These are phyloP conservation scores for Artibeus lituratus DNA, from an alignment of 2,797 vertebrate species.

Conservation along the genomic window DNA sequence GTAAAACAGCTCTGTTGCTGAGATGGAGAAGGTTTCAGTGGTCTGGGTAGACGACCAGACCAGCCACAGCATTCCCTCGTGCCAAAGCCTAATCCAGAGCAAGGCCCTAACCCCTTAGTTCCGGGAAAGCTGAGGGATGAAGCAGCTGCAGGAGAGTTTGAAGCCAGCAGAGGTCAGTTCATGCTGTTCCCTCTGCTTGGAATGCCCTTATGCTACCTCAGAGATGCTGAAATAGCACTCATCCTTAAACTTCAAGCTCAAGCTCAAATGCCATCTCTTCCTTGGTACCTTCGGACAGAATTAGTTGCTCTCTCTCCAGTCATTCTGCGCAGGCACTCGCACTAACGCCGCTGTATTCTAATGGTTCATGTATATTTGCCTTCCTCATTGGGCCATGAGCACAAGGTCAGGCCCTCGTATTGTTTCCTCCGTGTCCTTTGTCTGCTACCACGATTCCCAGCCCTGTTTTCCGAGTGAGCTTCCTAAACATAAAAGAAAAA, in stretches of 20 bases:
- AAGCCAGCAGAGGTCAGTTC: not conserved
- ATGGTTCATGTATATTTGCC: not conserved
- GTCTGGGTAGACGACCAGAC: not conserved
- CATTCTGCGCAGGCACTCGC: not conserved
- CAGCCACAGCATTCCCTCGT: not conserved
- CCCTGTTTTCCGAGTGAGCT: slow-evolving; percentile 27
- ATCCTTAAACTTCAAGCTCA: slow-evolving; percentile 6
- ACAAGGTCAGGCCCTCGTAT: not conserved
- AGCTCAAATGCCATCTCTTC: not conserved
- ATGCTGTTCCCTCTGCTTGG: not conserved
- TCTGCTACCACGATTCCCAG: not conserved
- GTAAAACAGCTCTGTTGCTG: not conserved
- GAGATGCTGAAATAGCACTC: not conserved
- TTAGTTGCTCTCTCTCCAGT: not conserved
- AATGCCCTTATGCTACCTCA: not conserved
- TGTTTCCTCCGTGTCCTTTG: not conserved
- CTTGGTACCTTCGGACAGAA: not conserved
- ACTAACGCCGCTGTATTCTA: not conserved
- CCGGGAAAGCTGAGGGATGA: too few species aligned
- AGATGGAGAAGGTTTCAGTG: not conserved
- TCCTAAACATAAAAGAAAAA: slow-evolving; percentile 38
- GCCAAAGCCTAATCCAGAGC: not conserved
- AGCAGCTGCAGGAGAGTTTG: not conserved
- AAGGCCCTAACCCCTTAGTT: not conserved
- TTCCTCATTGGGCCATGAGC: slow-evolving; percentile 31